These are phyloP conservation scores for Mayetiola destructor DNA, from an alignment of 2,888 invertebrate species.

Conservation along the genomic window DNA sequence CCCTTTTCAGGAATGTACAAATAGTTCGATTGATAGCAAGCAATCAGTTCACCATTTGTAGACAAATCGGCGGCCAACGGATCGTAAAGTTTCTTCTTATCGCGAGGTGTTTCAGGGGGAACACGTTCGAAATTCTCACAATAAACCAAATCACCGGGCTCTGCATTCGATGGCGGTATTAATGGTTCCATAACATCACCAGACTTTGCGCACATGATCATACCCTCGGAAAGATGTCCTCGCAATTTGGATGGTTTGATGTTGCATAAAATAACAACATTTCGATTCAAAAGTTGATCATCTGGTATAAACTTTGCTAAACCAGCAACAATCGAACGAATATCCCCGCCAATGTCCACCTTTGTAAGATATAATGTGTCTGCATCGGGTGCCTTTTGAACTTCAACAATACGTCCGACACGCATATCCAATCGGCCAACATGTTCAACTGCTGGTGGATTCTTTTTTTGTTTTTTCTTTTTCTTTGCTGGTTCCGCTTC, in stretches of 20 bases:
- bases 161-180: slow-evolving; percentile 48
- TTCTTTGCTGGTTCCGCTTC: not conserved
- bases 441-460: slow-evolving; percentile 25
- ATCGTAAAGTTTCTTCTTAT: slow-evolving; percentile 87
- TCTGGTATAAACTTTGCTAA: slow-evolving; percentile 76
- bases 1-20: slow-evolving; percentile 63
- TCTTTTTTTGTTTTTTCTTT: slow-evolving; percentile 8
- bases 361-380: slow-evolving; percentile 74
- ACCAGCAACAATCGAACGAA: slow-evolving; percentile 63
- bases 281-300: slow-evolving; percentile 65
- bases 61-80: slow-evolving; percentile 68
- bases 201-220: slow-evolving; percentile 89
- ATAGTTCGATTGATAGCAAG: slow-evolving; percentile 62
- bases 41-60: slow-evolving; percentile 53
- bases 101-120: slow-evolving; percentile 69
- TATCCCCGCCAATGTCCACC: slow-evolving; percentile 65
- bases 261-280: slow-evolving; percentile 79
- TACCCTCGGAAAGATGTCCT: slow-evolving; percentile 76
- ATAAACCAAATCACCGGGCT: slow-evolving; percentile 59
- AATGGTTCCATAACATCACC: slow-evolving; percentile 68
- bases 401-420: slow-evolving; percentile 67
- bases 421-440: slow-evolving; percentile 68
- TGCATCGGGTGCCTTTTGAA: slow-evolving; percentile 75
- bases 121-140: slow-evolving; percentile 56
- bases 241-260: slow-evolving; percentile 87